Base-by-base conservation (phyloP, 1,140 invertebrate genomes). In the Apis dorsata region DNA sequence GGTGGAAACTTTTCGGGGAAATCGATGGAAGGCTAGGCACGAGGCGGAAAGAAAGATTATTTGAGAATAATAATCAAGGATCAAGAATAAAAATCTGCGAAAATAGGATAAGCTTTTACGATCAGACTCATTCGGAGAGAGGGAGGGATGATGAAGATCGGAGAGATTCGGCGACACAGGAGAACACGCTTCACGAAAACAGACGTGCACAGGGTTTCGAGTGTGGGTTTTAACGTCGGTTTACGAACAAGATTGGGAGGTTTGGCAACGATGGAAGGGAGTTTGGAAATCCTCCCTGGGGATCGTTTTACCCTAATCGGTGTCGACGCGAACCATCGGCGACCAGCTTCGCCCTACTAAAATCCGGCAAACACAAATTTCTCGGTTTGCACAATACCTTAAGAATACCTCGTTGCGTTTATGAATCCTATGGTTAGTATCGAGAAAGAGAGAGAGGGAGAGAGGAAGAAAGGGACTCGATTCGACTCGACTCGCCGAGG, bases 221-320 rank as follows among this genome's bases (percentile, higher is more conserved):
- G 71, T 72, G 90, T 28, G 2, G 91, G 88, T 90, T 92, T 91
- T 91, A 91, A 90, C 89, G 87, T 86, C 70, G 83, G 82, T 81
- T 80, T 73, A 86, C 87, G 88, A 91, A 90, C 85, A 89, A 90
- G 89, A 91, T 89, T 88, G 85, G 71, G 81, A 68, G 53, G 73
- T 53, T 44, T 44, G 34, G 84, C 63, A 65, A 53, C 68, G 65
- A n/a, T 72, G 83, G 62, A 77, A 28, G 81, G 74, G 70, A 77
- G 79, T 55, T 34, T 59, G 24, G 77, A 69, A 63, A 86, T 88
- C 90, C 90, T 72, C 12, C n/a, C n/a, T n/a, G 59, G 83, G 91
- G 88, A 90, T 84, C 89, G 86, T 68, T 91, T 34, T 87, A 76
- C 87, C 84, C 91, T 90, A 90, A 91, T 88, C 86, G 85, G 84